Base-by-base conservation (phyloP, 2,888 invertebrate species). In the Drosophila sordidapex region DNA sequence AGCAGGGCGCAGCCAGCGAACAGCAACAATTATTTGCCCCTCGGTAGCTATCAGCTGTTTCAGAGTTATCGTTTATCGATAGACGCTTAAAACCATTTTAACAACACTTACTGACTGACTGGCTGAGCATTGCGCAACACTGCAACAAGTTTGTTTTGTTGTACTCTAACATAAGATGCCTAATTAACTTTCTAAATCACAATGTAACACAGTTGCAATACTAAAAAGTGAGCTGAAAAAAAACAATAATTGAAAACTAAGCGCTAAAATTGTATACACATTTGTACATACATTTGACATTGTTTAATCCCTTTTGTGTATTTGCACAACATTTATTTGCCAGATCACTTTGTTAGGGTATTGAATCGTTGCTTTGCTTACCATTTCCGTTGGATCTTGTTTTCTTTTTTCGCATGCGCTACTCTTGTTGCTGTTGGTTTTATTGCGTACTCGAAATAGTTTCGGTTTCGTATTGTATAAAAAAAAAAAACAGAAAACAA, bases 391-490 rank as follows among this genome's bases (percentile, higher is more conserved):
- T 65, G 31, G 35, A 27, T 25, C 1, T 46, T 52, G 48, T 62
- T 59, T 54, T 53, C 2, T n/a, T 56, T 56, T 25, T 36, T 40
- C 53, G 59, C 52, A 61, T 56, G 68, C 68, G 63, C 29, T 25
- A 29, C 15, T 68, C 27, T 40, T 40, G 51, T 40, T 60, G 70
- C 38, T 73, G 79, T 59, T 79, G 76, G 69, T 72, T 87, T 87
- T 85, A 85, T 85, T 85, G 84, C 84, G 87, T 87, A 84, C 87
- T 87, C 84, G 79, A 84, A 87, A 81, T 85, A 79, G 82, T 87
- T 85, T 84, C 72, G 69, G 46, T 79, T 75, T 79, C 71, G 62
- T 76, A 83, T 75, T 77, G 74, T 81, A 66, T 71, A 69, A 35
- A 74, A 35, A 36, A 70, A 54, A 48, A 60, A 33, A 27, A 72